phyloP scores from a whole-genome alignment of 1,140 invertebrate species.

The Anagrus nilaparvatae region DNA sequence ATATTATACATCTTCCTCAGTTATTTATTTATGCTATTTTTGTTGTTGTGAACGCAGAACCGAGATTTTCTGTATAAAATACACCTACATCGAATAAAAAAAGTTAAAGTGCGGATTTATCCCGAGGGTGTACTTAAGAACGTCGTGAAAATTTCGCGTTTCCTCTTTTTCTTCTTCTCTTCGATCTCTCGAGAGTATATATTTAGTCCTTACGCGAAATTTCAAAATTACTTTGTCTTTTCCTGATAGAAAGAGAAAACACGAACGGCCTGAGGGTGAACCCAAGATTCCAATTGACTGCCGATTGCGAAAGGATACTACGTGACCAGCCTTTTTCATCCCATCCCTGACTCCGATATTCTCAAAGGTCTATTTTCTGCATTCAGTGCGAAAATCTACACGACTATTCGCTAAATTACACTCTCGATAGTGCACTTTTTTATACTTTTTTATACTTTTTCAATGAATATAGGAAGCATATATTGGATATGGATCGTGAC shows the following conservation, averaged over 20 bases:
- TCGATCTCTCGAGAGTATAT: constrained; percentile 12
- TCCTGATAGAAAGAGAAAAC: constrained; percentile 1
- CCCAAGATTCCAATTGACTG: constrained; percentile 24
- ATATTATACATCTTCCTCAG: too few species aligned
- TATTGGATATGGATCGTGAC: too few species aligned
- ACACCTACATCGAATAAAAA: too few species aligned
- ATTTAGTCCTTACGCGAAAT: too few species aligned
- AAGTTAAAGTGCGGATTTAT: constrained; percentile 35
- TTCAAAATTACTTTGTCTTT: too few species aligned
- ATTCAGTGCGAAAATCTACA: constrained; percentile 2
- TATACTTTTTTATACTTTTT: too few species aligned
- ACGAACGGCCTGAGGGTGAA: constrained; percentile 11
- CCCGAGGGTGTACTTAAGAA: constrained; percentile 30
- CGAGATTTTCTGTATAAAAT: too few species aligned
- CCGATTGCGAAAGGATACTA: constrained; percentile 18
- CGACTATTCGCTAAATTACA: constrained; percentile 8
- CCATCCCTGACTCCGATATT: background rate
- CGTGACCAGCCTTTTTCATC: constrained; percentile 21
- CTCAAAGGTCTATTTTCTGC: background rate
- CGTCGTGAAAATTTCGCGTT: constrained; percentile 23
- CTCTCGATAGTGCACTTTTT: constrained; percentile 6
- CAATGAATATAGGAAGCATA: too few species aligned
- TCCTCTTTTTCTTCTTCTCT: background rate
- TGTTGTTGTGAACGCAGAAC: too few species aligned
- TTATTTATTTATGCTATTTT: too few species aligned